These are phyloP conservation scores for Dendrolimus houi DNA, from an alignment of 2,888 invertebrate genomes.

Conservation along the genomic window DNA sequence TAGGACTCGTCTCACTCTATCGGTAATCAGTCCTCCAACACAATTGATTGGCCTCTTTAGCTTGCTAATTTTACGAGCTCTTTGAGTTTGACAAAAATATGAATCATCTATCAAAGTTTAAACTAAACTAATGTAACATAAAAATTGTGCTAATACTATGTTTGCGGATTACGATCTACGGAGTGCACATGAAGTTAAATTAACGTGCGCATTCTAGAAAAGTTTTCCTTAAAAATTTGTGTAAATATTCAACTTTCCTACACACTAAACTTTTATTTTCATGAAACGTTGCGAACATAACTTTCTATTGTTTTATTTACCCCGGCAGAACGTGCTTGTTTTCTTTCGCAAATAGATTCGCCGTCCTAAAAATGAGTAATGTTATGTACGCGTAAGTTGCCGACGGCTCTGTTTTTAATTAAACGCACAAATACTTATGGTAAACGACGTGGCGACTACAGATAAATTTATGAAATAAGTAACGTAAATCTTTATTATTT, in stretches of 20 bases:
- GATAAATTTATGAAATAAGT: not conserved
- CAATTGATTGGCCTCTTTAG: too few species aligned
- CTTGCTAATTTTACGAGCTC: too few species aligned
- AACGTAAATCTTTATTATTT: not conserved
- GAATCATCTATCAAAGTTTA: too few species aligned
- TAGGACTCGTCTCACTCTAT: too few species aligned
- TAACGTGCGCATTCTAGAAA: not conserved
- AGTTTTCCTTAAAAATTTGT: not conserved
- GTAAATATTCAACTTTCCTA: constrained; percentile 8
- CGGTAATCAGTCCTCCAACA: too few species aligned
- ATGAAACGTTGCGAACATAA: constrained; percentile 11
- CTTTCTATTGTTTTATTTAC: constrained; percentile 19
- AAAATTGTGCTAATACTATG: too few species aligned
- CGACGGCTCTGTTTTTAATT: not conserved
- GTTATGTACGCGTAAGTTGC: not conserved
- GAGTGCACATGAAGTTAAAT: too few species aligned
- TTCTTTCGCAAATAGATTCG: not conserved
- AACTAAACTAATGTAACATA: too few species aligned
- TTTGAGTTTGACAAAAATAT: too few species aligned
- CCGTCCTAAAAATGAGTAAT: not conserved
- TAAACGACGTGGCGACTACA: not conserved
- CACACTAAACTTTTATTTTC: constrained; percentile 20
- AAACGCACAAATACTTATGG: not conserved
- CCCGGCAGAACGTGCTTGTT: constrained; percentile 1
- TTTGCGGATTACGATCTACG: too few species aligned